Percentiles rank a stretch among this genome's conserved stretches.
phyloP scores from a whole-genome alignment of 2,888 invertebrate species.

The Germaria angustata region DNA sequence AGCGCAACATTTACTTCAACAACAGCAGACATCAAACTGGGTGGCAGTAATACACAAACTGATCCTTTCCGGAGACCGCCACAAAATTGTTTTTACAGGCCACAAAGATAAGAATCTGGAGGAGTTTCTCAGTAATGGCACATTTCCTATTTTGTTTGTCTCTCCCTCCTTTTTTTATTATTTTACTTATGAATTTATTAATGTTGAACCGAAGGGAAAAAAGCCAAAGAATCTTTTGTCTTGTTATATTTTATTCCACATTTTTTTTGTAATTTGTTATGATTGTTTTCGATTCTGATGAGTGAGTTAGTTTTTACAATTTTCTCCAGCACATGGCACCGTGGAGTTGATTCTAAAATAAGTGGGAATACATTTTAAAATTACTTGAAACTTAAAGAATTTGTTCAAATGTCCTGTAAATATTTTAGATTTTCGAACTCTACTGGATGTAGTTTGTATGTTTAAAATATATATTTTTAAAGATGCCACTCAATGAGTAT shows the following conservation, averaged over 20 bases:
- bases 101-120: slow-evolving; percentile 35
- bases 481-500: too few relatives aligned
- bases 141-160: background rate
- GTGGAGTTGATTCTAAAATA: background rate
- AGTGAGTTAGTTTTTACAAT: slow-evolving; percentile 45
- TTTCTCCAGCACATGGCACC: slow-evolving; percentile 4
- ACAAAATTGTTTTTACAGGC: slow-evolving; percentile 43
- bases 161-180: background rate
- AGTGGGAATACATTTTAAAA: too few relatives aligned
- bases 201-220: background rate
- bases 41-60: background rate
- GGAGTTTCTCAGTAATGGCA: slow-evolving; percentile 10
- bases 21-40: background rate
- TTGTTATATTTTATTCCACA: background rate
- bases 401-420: too few relatives aligned
- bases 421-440: too few relatives aligned
- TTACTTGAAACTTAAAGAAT: too few relatives aligned
- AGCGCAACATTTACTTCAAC: too few relatives aligned
- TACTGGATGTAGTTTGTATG: too few relatives aligned
- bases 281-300: slow-evolving; percentile 57
- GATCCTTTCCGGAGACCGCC: slow-evolving; percentile 2
- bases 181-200: slow-evolving; percentile 19
- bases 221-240: slow-evolving; percentile 36
- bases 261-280: slow-evolving; percentile 53
- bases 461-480: too few relatives aligned